Conservation (phyloP, 2,888 invertebrate genomes). For the Noctua janthina region DNA sequence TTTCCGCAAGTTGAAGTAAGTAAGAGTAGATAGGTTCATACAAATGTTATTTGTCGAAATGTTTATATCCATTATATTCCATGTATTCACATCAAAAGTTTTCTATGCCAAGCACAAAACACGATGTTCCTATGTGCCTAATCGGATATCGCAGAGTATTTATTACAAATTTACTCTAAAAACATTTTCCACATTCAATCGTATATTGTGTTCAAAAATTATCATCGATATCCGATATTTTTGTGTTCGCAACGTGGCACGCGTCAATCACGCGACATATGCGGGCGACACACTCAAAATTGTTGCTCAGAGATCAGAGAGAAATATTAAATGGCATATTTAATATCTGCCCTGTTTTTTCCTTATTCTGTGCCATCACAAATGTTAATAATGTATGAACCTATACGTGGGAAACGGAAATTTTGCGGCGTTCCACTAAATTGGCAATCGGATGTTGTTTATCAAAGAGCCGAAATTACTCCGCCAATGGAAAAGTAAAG, state of each 20-base stretch:
- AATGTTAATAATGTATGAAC: constrained; percentile 58
- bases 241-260: constrained; percentile 74
- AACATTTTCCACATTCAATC: constrained; percentile 32
- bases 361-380: constrained; percentile 48
- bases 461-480: constrained; percentile 54
- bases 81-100: constrained; percentile 12
- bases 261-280: constrained; percentile 84
- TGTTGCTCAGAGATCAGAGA: constrained; percentile 80
- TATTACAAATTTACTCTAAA: constrained; percentile 34
- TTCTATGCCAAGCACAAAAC: constrained; percentile 13
- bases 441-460: constrained; percentile 57
- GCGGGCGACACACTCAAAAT: constrained; percentile 83
- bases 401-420: constrained; percentile 36
- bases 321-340: constrained; percentile 78
- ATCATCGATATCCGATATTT: constrained; percentile 74
- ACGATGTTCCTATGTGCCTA: constrained; percentile 3
- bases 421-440: constrained; percentile 48
- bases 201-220: constrained; percentile 67
- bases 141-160: constrained; percentile 24
- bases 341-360: constrained; percentile 72
- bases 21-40: neutral
- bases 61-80: constrained; percentile 12
- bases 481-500: constrained; percentile 30
- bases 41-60: constrained; percentile 24
- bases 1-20: constrained; percentile 16